Conservation (phyloP, 2,888 invertebrate species). For the Doris montereyensis region DNA sequence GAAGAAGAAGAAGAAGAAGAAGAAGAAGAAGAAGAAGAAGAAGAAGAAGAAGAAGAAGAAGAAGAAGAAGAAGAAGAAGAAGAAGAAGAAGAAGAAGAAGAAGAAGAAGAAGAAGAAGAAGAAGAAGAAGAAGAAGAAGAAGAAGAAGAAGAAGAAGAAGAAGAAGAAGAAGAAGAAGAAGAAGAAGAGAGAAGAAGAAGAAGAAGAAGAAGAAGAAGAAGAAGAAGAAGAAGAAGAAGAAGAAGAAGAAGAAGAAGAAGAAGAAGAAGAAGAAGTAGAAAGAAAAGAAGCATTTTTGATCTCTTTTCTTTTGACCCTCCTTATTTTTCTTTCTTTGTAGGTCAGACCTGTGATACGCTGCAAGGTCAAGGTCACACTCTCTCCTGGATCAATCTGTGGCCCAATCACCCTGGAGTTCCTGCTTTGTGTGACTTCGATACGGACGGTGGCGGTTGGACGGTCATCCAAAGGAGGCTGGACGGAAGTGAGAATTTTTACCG, state of each 20-base stretch:
- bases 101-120: neutral
- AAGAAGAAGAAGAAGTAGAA: neutral
- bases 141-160: neutral
- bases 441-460: too few relatives aligned
- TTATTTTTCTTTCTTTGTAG: too few relatives aligned
- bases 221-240: neutral
- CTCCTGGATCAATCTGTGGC: too few relatives aligned
- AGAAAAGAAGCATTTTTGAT: too few relatives aligned
- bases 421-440: too few relatives aligned
- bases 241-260: neutral
- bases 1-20: neutral
- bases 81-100: constrained; percentile 1
- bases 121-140: neutral
- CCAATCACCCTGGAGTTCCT: too few relatives aligned
- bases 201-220: neutral
- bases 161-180: neutral
- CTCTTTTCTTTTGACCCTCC: too few relatives aligned
- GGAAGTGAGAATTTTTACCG: too few relatives aligned
- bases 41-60: neutral
- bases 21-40: neutral
- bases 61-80: neutral
- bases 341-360: too few relatives aligned
- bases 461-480: too few relatives aligned
- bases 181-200: neutral
- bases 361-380: too few relatives aligned